Percentiles rank a stretch among this genome's conserved stretches.
These are phyloP conservation scores for Drosophila arizonae DNA, from an alignment of 1,140 invertebrate genomes.

Conservation along the genomic window DNA sequence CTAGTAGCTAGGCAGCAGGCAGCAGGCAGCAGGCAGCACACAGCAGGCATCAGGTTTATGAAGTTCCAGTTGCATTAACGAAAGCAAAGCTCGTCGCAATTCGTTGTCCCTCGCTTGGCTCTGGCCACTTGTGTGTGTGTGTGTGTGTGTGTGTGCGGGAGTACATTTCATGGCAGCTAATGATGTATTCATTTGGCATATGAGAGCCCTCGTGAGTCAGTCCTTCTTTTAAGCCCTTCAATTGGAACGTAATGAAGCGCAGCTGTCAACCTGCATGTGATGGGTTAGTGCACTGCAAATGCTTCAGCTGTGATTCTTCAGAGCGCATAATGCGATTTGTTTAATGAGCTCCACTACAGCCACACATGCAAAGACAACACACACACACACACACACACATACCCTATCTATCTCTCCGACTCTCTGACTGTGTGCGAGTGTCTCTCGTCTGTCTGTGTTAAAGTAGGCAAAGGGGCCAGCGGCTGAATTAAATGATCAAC, in stretches of 20 bases:
- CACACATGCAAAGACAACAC: neutral
- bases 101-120: conserved; percentile 51
- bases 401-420: neutral
- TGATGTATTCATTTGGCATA: conserved; percentile 73
- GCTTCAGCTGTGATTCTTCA: conserved; percentile 58
- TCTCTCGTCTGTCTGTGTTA: conserved; percentile 5
- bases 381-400: conserved; percentile 3
- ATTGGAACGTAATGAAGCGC: conserved; percentile 69
- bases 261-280: conserved; percentile 51
- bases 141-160: conserved; percentile 22
- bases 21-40: neutral
- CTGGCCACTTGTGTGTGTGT: conserved; percentile 49
- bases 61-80: neutral
- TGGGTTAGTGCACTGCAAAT: conserved; percentile 65
- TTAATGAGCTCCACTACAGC: conserved; percentile 62
- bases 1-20: neutral
- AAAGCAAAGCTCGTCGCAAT: conserved; percentile 27
- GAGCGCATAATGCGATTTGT: conserved; percentile 73
- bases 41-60: conserved; percentile 1
- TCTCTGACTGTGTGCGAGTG: neutral
- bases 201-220: conserved; percentile 32
- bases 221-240: conserved; percentile 56
- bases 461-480: conserved; percentile 62
- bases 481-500: conserved; percentile 31
- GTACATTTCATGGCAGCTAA: conserved; percentile 76